Evolutionary conservation across 2,888 invertebrate genomes (phyloP).

Genomic region (Neria commutata): DNA sequence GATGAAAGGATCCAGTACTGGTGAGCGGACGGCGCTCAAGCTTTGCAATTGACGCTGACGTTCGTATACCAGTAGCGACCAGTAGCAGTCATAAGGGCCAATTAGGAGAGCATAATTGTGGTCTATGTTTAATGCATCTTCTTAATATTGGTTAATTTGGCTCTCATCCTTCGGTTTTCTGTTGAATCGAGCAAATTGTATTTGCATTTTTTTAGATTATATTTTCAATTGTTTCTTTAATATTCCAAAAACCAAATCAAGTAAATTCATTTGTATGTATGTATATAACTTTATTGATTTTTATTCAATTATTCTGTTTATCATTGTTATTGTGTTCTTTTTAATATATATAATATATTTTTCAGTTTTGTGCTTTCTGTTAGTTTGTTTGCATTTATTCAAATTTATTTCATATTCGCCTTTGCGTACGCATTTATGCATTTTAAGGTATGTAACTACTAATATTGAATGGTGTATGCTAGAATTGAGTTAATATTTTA

Average conservation of each 20-base stretch:
- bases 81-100: no score
- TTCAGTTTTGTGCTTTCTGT: neutral
- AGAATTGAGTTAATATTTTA: conserved; percentile 17
- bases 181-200: conserved; percentile 61
- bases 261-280: conserved; percentile 51
- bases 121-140: conserved; percentile 61
- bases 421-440: no score
- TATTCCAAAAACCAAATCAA: conserved; percentile 50
- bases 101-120: no score
- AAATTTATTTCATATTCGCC: neutral
- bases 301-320: conserved; percentile 33
- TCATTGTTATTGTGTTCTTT: conserved; percentile 24
- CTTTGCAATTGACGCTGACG: no score
- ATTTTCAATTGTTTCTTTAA: conserved; percentile 27
- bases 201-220: conserved; percentile 26
- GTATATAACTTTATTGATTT: conserved; percentile 43
- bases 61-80: no score
- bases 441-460: no score
- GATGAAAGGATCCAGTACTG: no score
- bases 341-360: conserved; percentile 4
- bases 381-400: conserved; percentile 6
- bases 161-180: conserved; percentile 53
- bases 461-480: conserved; percentile 27
- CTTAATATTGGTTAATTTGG: conserved; percentile 45
- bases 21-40: no score